A percentile compares a stretch with the other conserved stretches of the same genome.
phyloP scores from a whole-genome alignment of 2,797 vertebrate genomes.

The Propithecus deckenii region DNA sequence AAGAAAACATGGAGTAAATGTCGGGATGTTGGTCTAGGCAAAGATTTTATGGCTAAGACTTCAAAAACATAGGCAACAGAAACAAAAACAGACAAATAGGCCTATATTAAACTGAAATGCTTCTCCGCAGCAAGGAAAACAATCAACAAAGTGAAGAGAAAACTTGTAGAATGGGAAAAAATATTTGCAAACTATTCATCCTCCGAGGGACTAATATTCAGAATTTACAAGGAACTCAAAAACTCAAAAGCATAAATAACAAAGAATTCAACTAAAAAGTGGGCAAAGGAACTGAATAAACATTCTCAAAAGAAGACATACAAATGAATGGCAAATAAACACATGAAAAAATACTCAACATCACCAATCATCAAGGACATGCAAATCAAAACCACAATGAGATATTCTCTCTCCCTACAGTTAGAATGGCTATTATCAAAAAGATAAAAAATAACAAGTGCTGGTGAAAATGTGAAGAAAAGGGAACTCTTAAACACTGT shows the following conservation, averaged over 20 bases:
- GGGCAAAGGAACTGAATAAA: neutral
- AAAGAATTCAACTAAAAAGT: neutral
- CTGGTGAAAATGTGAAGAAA: neutral
- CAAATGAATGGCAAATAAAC: neutral
- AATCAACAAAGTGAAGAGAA: neutral
- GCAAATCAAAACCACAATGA: neutral
- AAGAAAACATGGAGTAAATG: neutral
- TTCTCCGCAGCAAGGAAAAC: neutral
- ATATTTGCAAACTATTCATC: neutral
- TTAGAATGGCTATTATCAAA: neutral
- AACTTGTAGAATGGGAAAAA: neutral
- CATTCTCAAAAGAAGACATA: neutral
- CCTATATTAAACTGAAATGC: neutral
- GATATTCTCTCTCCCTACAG: neutral
- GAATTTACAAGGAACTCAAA: neutral
- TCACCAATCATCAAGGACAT: neutral
- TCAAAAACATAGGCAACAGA: neutral
- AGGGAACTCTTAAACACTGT: neutral
- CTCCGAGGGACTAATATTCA: neutral
- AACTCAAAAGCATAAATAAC: neutral
- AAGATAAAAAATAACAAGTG: neutral
- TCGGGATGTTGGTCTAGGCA: neutral
- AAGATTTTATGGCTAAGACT: neutral
- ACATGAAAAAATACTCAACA: neutral
- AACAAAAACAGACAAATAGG: neutral